phyloP scores from a whole-genome alignment of 2,888 invertebrate genomes.

The Hypselothyrea guttata region DNA sequence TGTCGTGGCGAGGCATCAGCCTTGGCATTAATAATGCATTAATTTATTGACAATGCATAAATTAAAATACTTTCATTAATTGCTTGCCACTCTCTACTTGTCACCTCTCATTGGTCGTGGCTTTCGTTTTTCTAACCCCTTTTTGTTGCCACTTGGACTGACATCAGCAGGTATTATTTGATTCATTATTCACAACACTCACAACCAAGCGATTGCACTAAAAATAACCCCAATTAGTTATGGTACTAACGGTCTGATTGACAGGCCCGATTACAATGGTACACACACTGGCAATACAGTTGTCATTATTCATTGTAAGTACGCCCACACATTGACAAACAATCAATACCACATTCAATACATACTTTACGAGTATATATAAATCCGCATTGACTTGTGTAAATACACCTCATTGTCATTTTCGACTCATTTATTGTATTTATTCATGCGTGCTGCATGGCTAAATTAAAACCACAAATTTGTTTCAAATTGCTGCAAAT shows the following conservation, averaged over 20 bases:
- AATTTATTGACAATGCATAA: not conserved
- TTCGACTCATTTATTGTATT: slow-evolving; percentile 22
- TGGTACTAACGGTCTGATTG: slow-evolving; percentile 3
- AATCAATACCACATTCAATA: no score
- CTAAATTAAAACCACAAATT: slow-evolving; percentile 17
- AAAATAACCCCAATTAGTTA: slow-evolving; percentile 6
- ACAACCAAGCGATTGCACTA: not conserved
- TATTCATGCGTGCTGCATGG: slow-evolving; percentile 22
- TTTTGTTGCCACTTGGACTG: no score
- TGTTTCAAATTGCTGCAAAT: slow-evolving; percentile 1
- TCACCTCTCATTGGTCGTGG: not conserved
- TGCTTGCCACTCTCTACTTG: not conserved
- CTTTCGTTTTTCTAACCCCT: no score
- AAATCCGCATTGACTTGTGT: not conserved
- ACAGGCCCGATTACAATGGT: slow-evolving; percentile 4
- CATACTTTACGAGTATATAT: not conserved
- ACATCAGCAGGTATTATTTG: not conserved
- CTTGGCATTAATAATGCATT: slow-evolving; percentile 1
- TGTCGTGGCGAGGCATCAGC: no score
- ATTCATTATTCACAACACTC: not conserved
- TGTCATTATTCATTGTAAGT: not conserved
- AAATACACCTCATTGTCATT: slow-evolving; percentile 7
- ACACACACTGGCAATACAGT: no score
- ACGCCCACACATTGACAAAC: slow-evolving; percentile 1
- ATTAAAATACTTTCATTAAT: no score